Evolutionary conservation across 92 coral and sea anemone genomes (phyloP), one percentile per base, ranked within the genome.

Genomic region (Parazoanthus atlanticus): DNA sequence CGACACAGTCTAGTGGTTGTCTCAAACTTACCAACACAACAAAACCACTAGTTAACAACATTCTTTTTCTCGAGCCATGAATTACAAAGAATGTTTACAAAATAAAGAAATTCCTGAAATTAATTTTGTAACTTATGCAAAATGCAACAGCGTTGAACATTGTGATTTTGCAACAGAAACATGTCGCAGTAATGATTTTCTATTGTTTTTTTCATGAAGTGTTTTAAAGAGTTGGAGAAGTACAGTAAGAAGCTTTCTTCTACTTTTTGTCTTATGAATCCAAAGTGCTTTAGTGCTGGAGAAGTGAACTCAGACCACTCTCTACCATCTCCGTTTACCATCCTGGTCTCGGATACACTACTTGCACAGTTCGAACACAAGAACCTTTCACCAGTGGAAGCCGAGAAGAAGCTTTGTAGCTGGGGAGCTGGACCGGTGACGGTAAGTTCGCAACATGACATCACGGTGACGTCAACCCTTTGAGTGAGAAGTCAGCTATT

Each of bases 361-460:
- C 86, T 94, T 7, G 91, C 94, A 6, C 88, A 88, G 36, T 71
- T 94, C 33, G 90, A 66, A 30, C 73, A 9, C 33, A 80, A 83
- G 7, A 75, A 84, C 40, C 74, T 91, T 36, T 47, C 90, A 56
- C 93, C 97, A 3, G 58, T 67, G 84, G 92, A 90, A 78, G 94
- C 94, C 67, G 97, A 94, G 56, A 21, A 78, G 64, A 94, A 84
- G 77, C 85, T 94, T 72, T 89, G 89, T 67, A 84, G 86, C 13
- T 94, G 97, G 95, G 95, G 97, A 73, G 97, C 92, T 29, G 67
- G 92, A 47, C 90, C 94, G 0, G 95, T 92, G 69, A 87, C 82
- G 91, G 97, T 94, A 41, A 71, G 90, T 46, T 5, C 8, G 69
- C 28, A 19, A 61, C n/a, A 61, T 19, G 28, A 25, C 15, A 23